Conservation (phyloP, 1,140 invertebrate genomes). For the Linepithema humile region DNA sequence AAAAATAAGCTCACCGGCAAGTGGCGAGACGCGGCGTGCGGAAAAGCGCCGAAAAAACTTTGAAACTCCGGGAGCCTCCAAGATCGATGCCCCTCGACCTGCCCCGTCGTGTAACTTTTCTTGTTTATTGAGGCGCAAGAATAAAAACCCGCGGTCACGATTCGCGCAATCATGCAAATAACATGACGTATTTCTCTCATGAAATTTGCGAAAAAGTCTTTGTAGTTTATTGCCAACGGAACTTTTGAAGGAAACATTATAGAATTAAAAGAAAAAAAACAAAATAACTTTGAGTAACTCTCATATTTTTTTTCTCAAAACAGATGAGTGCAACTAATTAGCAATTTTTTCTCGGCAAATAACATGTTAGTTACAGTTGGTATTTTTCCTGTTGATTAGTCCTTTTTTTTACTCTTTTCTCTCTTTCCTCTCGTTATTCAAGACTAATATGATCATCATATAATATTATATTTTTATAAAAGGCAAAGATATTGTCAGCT, state of each 20-base stretch:
- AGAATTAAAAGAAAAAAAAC: too few species aligned
- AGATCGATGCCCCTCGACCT: constrained; percentile 65
- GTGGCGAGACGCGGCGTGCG: constrained; percentile 41
- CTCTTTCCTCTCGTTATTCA: too few species aligned
- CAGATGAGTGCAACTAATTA: neutral
- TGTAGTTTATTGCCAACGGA: neutral
- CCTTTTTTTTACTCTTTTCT: too few species aligned
- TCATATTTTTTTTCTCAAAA: neutral
- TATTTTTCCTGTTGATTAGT: too few species aligned
- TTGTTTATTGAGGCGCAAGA: constrained; percentile 49
- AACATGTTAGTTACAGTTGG: neutral
- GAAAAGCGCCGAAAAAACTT: constrained; percentile 63
- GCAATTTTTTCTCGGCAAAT: neutral
- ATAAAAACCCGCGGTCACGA: constrained; percentile 23
- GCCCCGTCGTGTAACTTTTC: constrained; percentile 41
- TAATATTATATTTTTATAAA: neutral
- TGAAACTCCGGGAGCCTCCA: constrained; percentile 47
- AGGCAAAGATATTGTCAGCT: neutral
- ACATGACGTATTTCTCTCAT: neutral
- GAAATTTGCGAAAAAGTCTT: neutral
- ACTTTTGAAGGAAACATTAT: neutral
- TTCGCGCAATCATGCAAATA: constrained; percentile 29
- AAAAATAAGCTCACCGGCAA: constrained; percentile 68
- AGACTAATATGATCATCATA: too few species aligned
- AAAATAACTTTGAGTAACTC: neutral